Evolutionary conservation across 2,797 vertebrate species (phyloP), one percentile per base, ranked within the genome.

Genomic region (Lepilemur ruficaudatus): DNA sequence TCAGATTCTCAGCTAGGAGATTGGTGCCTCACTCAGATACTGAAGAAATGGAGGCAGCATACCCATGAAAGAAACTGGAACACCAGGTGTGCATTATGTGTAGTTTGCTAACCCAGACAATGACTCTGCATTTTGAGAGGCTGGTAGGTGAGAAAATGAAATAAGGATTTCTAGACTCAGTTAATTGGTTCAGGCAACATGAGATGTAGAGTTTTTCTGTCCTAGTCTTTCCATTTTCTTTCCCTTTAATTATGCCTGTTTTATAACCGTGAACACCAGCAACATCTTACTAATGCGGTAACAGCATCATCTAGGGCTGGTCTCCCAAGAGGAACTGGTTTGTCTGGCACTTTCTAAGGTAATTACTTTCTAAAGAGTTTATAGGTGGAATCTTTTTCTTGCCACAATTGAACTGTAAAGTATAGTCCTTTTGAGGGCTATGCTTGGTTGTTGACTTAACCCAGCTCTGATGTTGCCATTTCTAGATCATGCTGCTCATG

Each of bases 241-340:
- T 67, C 12, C 12, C 25, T 93, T 93, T 87, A 72, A 92, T 89
- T 85, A 35, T 88, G 55, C 28, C 86, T 70, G 4, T 84, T 95
- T 88, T 95, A 67, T 81, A 83, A 67, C 32, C 50, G 28, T 59
- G 76, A 92, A 38, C 57, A 38, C 46, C 83, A 72, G 67, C 4
- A 38, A 65, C 50, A 41, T 63, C 18, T 79, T 41, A 76, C 48
- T 93, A 28, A 76, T 50, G 10, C n/a, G 41, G 50, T 20, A 50
- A 80, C 5, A 43, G 23, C 1, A 2, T 70, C 83, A 28, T 35
- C 25, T 22, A 57, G 48, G 55, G 70, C 73, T 90, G 32, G 13
- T 38, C 87, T 91, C 46, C 9, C 20, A 23, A 61, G 38, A 25
- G 32, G 18, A 81, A 57, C 41, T 88, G 67, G 7, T 90, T 93